Base-by-base conservation (phyloP, 1,140 invertebrate genomes). In the Chelonus insularis region DNA sequence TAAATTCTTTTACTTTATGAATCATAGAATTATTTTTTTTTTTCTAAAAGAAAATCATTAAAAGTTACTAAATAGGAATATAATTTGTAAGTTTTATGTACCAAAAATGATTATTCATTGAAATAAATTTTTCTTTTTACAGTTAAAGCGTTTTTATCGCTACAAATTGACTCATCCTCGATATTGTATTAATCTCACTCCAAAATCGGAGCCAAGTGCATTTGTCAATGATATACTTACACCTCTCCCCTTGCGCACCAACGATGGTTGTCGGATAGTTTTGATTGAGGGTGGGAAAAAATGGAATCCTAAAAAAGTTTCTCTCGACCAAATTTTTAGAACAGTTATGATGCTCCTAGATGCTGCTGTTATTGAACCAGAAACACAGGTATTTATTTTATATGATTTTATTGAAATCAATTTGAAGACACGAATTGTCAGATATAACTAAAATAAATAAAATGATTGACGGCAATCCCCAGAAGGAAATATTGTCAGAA, bases 281-380 rank as follows among this genome's bases (percentile, higher is more conserved):
- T 64, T 87, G 1, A 25, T 87, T 0, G 81, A 88, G 64, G 72
- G 71, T 47, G 87, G 88, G 63, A 80, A 78, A 60, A 86, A 81
- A 70, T 90, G 89, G 89, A 88, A 89, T 62, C 81, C 87, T 0
- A 88, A 86, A 45, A 68, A 83, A 66, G 74, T 86, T 1, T 70
- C 72, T 0, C 36, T 88, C 9, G 73, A 81, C 8, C 83, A 88
- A 55, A 75, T 89, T 16, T 86, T 89, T 32, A 80, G 83, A 65
- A 80, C 83, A 12, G 72, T 88, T 23, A 82, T 87, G 66, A 47
- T 89, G 2, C 72, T 82, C 0, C 70, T 90, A 0, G 82, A 87
- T 68, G 84, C 86, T 3, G 86, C 86, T 0, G 84, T 88, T 68
- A 65, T 79, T 1, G 87, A 89, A 61, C 84, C 87, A 1, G 82